These are phyloP conservation scores for Leptinotarsa undecemlineata DNA, from an alignment of 1,140 invertebrate species.

Conservation along the genomic window DNA sequence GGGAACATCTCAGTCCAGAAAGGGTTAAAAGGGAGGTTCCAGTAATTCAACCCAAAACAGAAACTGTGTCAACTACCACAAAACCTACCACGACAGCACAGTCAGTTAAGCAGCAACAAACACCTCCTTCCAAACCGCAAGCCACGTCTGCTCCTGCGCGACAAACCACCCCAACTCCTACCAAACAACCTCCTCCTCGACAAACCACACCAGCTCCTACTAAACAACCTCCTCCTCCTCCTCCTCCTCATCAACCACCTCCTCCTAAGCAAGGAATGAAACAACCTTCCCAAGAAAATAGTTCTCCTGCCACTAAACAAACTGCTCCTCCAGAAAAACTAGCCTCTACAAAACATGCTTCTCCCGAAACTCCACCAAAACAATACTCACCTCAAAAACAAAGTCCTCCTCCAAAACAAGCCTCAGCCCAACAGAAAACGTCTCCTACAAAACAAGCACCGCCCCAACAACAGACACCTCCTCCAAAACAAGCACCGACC, in stretches of 20 bases:
- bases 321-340: constrained; percentile 21
- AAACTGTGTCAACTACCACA: neutral
- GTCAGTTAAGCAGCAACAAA: constrained; percentile 31
- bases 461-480: too few relatives aligned
- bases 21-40: constrained; percentile 1
- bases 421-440: too few relatives aligned
- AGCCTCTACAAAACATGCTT: neutral
- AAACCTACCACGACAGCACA: neutral
- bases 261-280: constrained; percentile 23
- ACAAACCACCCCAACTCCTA: constrained; percentile 35
- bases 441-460: neutral
- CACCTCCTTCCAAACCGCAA: constrained; percentile 31
- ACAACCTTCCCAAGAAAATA: constrained; percentile 17
- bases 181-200: constrained; percentile 34
- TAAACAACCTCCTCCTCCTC: constrained; percentile 1
- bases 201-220: constrained; percentile 26
- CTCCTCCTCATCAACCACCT: neutral
- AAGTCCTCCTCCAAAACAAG: too few relatives aligned
- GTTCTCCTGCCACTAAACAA: constrained; percentile 35
- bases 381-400: too few relatives aligned
- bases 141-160: constrained; percentile 32
- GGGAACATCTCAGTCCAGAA: constrained; percentile 39
- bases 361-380: too few relatives aligned
- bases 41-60: neutral
- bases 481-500: neutral